These are phyloP conservation scores for Astyanax mexicanus DNA, from an alignment of 2,797 vertebrate species.

Conservation along the genomic window DNA sequence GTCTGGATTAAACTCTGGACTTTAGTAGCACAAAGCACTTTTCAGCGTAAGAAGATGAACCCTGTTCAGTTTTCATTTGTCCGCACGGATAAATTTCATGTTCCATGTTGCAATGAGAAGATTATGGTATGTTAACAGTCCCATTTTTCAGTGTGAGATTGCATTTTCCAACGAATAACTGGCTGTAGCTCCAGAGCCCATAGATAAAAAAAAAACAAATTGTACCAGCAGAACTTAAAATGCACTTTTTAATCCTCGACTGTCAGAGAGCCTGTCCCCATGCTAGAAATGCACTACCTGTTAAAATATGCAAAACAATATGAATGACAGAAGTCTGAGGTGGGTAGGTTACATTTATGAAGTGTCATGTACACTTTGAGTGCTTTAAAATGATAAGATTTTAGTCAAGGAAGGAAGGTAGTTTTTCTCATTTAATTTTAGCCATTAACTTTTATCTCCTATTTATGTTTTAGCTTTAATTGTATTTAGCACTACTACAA, in stretches of 20 bases:
- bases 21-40: background rate
- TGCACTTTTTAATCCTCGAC: background rate
- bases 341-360: no score
- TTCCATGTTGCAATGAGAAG: slow-evolving; percentile 57
- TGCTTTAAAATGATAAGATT: no score
- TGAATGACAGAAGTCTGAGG: background rate
- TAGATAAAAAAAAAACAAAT: slow-evolving; percentile 62
- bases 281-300: background rate
- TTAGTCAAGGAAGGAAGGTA: no score
- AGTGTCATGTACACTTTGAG: no score
- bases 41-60: background rate
- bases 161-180: slow-evolving; percentile 62
- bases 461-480: no score
- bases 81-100: slow-evolving; percentile 17
- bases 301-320: background rate
- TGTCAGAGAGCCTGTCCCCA: background rate
- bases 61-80: background rate
- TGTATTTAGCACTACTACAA: no score
- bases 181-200: slow-evolving; percentile 41
- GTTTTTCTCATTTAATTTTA: no score
- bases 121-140: slow-evolving; percentile 22
- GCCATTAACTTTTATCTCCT: no score
- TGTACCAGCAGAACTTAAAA: slow-evolving; percentile 55
- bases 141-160: slow-evolving; percentile 45
- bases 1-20: background rate